A percentile compares a stretch with the other conserved stretches of the same genome.
phyloP scores from a whole-genome alignment of 2,888 invertebrate genomes.

The Microctonus aethiopoides region DNA sequence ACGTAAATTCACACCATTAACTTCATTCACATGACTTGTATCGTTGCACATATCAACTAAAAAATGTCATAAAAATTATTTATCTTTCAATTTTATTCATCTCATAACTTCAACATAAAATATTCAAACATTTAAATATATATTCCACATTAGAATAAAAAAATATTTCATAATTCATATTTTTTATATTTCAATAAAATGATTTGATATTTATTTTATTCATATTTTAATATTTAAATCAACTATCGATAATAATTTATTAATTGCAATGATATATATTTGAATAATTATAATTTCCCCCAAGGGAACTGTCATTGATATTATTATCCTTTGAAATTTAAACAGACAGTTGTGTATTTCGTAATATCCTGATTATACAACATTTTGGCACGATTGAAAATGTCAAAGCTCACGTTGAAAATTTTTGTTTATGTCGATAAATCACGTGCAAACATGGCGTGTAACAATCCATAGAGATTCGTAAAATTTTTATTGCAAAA shows the following conservation, averaged over 20 bases:
- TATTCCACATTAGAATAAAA: too few relatives aligned
- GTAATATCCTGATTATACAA: not conserved
- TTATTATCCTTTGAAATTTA: conserved; percentile 30
- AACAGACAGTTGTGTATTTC: not conserved
- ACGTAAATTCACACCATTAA: conserved; percentile 42
- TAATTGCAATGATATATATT: too few relatives aligned
- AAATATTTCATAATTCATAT: too few relatives aligned
- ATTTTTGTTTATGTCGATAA: conserved; percentile 55
- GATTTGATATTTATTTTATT: too few relatives aligned
- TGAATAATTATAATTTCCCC: too few relatives aligned
- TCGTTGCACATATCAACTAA: conserved; percentile 20
- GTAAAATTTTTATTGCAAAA: not conserved
- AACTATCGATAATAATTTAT: too few relatives aligned
- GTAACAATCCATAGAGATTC: conserved; percentile 11
- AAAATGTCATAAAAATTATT: not conserved
- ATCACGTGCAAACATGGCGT: conserved; percentile 37
- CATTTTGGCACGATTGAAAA: conserved; percentile 52
- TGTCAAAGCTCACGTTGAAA: conserved; percentile 52
- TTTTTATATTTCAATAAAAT: too few relatives aligned
- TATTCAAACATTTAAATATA: too few relatives aligned
- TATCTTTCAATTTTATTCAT: not conserved
- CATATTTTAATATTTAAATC: too few relatives aligned
- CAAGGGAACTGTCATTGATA: conserved; percentile 36
- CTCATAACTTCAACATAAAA: too few relatives aligned
- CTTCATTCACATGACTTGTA: conserved; percentile 36